Conservation (phyloP, 2,888 invertebrate genomes). For the Anoplius nigerrimus region DNA sequence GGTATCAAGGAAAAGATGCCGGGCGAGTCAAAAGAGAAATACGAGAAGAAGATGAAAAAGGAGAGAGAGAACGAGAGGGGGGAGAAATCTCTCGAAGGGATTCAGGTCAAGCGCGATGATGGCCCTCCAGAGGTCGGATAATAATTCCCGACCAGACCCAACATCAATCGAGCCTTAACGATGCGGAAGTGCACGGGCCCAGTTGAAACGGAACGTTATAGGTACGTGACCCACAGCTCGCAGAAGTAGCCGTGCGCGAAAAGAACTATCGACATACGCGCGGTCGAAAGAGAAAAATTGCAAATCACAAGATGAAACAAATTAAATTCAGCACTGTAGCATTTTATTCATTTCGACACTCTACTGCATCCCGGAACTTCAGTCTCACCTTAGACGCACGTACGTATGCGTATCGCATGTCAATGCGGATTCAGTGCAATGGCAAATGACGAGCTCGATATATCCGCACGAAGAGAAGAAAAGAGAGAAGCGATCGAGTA, state of each 20-base stretch:
- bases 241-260: too few species aligned
- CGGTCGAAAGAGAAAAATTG: too few species aligned
- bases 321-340: too few species aligned
- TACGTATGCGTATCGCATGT: background rate
- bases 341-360: too few species aligned
- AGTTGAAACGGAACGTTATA: constrained; percentile 43
- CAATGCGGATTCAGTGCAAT: constrained; percentile 30
- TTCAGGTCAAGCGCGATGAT: constrained; percentile 42
- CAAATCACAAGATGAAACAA: too few species aligned
- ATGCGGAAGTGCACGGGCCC: constrained; percentile 57
- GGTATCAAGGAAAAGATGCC: background rate
- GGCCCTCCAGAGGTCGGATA: constrained; percentile 43
- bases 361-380: too few species aligned
- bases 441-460: constrained; percentile 43
- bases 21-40: background rate
- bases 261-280: too few species aligned
- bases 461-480: constrained; percentile 17
- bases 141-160: constrained; percentile 60
- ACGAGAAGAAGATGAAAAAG: background rate
- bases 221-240: too few species aligned
- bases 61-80: background rate
- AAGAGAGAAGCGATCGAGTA: constrained; percentile 26
- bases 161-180: constrained; percentile 63
- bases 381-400: too few species aligned
- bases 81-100: constrained; percentile 12